These are phyloP conservation scores for Drosophila aldrichi DNA, from an alignment of 2,888 invertebrate genomes.

Conservation along the genomic window DNA sequence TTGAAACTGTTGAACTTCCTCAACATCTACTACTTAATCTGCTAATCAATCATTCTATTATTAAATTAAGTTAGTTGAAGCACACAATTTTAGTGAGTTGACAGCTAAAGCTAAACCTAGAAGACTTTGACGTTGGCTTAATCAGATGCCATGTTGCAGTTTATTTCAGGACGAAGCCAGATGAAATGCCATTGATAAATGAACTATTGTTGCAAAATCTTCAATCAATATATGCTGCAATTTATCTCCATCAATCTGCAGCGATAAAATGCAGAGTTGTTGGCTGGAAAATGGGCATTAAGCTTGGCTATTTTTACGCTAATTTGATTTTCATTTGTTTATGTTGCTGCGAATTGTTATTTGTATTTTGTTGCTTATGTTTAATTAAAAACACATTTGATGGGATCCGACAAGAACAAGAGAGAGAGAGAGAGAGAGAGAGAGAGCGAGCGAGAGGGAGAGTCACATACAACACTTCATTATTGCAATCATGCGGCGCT, in stretches of 20 bases:
- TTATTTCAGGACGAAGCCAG: neutral
- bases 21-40: neutral
- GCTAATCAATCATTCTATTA: neutral
- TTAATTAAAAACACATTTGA: slow-evolving; percentile 73
- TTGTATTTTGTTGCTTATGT: slow-evolving; percentile 63
- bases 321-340: slow-evolving; percentile 74
- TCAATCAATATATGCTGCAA: slow-evolving; percentile 23
- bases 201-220: slow-evolving; percentile 27
- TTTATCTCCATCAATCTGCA: slow-evolving; percentile 33
- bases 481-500: slow-evolving; percentile 53
- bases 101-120: neutral
- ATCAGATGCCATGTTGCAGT: slow-evolving; percentile 24
- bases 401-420: slow-evolving; percentile 9
- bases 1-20: too few relatives aligned
- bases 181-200: slow-evolving; percentile 23
- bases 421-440: neutral
- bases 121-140: slow-evolving; percentile 13
- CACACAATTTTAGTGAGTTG: neutral
- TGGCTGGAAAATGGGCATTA: slow-evolving; percentile 17
- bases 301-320: slow-evolving; percentile 36
- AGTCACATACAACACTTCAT: slow-evolving; percentile 52
- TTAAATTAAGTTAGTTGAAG: neutral
- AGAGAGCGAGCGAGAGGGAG: neutral
- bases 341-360: slow-evolving; percentile 63
- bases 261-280: slow-evolving; percentile 9